phyloP scores from a whole-genome alignment of 2,888 invertebrate species.

The Strigamia maritima region DNA sequence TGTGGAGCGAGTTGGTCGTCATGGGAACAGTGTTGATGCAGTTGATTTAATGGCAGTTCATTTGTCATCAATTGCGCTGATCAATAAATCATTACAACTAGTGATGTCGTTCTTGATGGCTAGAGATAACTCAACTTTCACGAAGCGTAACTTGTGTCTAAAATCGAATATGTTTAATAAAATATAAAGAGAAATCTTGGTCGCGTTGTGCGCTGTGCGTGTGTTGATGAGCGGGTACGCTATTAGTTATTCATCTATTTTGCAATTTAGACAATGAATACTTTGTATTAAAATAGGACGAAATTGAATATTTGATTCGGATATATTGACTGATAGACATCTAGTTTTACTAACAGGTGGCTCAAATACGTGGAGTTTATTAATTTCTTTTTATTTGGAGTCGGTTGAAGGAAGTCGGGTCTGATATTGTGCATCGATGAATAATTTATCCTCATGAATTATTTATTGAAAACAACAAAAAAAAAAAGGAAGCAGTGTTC shows the following conservation, averaged over 20 bases:
- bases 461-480: conserved; percentile 14
- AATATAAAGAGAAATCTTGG: neutral
- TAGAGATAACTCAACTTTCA: neutral
- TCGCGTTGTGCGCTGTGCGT: too few species aligned
- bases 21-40: conserved; percentile 16
- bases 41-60: conserved; percentile 25
- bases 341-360: neutral
- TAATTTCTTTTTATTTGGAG: conserved; percentile 11
- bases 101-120: conserved; percentile 4
- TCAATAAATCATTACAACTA: conserved; percentile 24
- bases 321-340: neutral
- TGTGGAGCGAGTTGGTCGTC: neutral
- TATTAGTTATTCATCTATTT: neutral
- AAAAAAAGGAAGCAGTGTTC: conserved; percentile 8
- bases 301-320: neutral
- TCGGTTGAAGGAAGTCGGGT: neutral
- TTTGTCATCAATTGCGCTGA: conserved; percentile 27
- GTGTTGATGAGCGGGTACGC: too few species aligned
- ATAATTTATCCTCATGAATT: neutral
- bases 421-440: neutral
- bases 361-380: neutral
- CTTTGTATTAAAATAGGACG: neutral
- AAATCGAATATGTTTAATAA: neutral
- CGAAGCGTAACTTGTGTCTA: neutral
- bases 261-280: neutral